Evolutionary conservation across 2,797 vertebrate genomes (phyloP).

Genomic region (Rhincodon typus): DNA sequence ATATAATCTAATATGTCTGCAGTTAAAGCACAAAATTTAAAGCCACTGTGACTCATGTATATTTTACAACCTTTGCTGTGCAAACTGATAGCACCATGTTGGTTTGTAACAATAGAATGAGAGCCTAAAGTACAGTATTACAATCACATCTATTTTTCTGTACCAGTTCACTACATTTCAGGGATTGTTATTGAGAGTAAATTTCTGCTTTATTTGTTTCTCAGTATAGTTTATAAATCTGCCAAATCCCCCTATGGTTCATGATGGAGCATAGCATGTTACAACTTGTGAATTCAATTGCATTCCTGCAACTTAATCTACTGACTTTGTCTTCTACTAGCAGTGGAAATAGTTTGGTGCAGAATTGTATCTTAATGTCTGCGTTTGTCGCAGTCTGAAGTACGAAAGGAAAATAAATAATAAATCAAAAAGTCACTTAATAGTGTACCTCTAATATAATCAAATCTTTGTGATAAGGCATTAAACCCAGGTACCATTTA

Average conservation of each 20-base stretch:
- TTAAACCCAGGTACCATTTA: background rate
- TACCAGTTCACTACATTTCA: background rate
- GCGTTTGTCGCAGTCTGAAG: background rate
- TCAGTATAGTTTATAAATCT: conserved; percentile 24
- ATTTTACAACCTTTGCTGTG: background rate
- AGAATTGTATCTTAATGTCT: background rate
- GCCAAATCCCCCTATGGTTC: background rate
- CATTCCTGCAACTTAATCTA: background rate
- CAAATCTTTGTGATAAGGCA: no score
- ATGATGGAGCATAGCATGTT: background rate
- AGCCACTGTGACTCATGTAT: background rate
- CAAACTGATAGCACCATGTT: background rate
- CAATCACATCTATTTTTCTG: background rate
- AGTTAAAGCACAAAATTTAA: background rate
- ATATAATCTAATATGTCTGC: background rate
- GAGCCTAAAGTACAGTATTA: background rate
- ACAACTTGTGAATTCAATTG: conserved; percentile 25
- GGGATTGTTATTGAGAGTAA: no score
- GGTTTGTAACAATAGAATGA: background rate
- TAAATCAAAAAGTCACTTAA: background rate
- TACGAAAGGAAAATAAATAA: background rate
- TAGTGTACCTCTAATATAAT: no score
- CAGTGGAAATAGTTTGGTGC: background rate
- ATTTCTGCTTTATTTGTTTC: background rate
- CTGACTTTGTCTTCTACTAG: background rate